Percentiles rank a stretch among this genome's conserved stretches.
Conservation (phyloP, 2,888 invertebrate species). For the Cinara cedri region DNA sequence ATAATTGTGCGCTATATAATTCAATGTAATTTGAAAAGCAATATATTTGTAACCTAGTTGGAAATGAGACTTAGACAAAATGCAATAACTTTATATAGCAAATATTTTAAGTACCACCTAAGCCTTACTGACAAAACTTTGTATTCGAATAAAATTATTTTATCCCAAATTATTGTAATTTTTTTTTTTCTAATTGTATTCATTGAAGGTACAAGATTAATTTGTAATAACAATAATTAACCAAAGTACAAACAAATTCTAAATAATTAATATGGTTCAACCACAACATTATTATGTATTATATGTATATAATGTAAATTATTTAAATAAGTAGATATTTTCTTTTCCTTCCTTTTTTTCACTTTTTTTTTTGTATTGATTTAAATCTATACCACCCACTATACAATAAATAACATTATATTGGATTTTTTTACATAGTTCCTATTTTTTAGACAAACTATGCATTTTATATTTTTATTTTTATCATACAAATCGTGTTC, state of each 20-base stretch:
- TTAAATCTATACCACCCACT: constrained; percentile 35
- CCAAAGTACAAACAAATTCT: constrained; percentile 55
- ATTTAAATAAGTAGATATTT: constrained; percentile 2
- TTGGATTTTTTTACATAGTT: constrained; percentile 54
- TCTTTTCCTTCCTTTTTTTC: constrained; percentile 8
- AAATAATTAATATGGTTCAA: constrained; percentile 48
- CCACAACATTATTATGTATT: constrained; percentile 38
- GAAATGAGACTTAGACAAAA: constrained; percentile 54
- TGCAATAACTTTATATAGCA: constrained; percentile 49
- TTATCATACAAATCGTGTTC: constrained; percentile 47
- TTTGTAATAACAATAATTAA: constrained; percentile 32
- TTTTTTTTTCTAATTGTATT: constrained; percentile 29
- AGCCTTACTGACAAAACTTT: constrained; percentile 10
- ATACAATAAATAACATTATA: constrained; percentile 8
- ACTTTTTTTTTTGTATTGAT: not conserved
- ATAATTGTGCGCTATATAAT: not conserved
- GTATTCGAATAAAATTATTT: constrained; percentile 9
- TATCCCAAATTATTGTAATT: constrained; percentile 11
- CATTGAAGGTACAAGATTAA: constrained; percentile 46
- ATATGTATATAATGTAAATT: constrained; percentile 51
- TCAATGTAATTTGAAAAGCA: constrained; percentile 42
- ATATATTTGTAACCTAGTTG: constrained; percentile 41
- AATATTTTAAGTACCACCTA: constrained; percentile 28
- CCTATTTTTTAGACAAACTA: constrained; percentile 56
- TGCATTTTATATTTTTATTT: constrained; percentile 54